phyloP scores from a whole-genome alignment of 2,797 vertebrate species.

The Falco berigora region DNA sequence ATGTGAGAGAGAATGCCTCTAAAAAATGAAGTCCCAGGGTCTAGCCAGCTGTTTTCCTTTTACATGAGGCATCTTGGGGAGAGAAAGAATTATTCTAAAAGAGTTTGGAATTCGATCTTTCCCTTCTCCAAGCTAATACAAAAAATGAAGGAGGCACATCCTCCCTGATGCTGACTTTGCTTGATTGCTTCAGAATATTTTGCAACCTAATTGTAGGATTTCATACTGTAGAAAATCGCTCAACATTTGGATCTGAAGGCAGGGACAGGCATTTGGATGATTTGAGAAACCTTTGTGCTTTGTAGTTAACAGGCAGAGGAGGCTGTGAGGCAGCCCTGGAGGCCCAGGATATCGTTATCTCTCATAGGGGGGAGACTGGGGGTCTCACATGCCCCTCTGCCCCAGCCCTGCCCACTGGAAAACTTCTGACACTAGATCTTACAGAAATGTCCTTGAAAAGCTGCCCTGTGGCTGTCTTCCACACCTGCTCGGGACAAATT shows the following conservation, averaged over 20 bases:
- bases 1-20: background rate
- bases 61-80: background rate
- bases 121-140: background rate
- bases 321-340: background rate
- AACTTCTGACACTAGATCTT: background rate
- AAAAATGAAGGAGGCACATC: background rate
- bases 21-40: background rate
- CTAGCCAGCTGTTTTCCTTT: background rate
- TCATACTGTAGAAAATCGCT: background rate
- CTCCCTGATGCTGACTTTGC: background rate
- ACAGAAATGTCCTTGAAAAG: background rate
- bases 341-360: background rate
- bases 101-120: background rate
- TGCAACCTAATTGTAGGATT: background rate
- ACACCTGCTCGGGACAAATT: background rate
- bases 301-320: background rate
- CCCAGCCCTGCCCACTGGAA: background rate
- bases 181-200: background rate
- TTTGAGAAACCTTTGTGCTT: background rate
- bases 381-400: background rate
- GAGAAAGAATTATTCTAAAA: background rate
- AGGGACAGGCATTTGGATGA: background rate
- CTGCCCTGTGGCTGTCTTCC: background rate
- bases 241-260: background rate
- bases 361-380: background rate